Conservation (phyloP, 2,113 vertebrate genomes). For the Prionailurus viverrinus region DNA sequence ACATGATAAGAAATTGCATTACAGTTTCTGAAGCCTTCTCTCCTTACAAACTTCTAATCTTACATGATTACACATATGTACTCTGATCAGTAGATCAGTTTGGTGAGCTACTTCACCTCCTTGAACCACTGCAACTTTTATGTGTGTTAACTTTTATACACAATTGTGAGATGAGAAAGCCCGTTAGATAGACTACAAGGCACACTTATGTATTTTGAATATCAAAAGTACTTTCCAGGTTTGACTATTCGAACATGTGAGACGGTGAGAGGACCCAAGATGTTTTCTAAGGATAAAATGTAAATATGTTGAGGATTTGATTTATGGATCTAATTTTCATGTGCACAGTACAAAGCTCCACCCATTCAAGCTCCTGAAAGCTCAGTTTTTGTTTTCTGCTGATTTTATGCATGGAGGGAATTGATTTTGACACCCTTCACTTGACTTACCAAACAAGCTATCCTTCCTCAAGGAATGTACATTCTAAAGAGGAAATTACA, state of each 20-base stretch:
- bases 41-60: neutral
- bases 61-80: neutral
- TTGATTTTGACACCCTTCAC: neutral
- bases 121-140: neutral
- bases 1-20: neutral
- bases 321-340: neutral
- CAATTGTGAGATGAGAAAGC: neutral
- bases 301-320: neutral
- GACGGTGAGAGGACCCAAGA: neutral
- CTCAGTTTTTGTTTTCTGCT: neutral
- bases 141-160: neutral
- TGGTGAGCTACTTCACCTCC: neutral
- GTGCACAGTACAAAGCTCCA: neutral
- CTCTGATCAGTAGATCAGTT: neutral
- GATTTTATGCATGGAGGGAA: neutral
- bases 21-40: neutral
- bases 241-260: neutral
- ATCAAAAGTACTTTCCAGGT: neutral
- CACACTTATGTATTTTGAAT: neutral
- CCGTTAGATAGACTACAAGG: neutral
- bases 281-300: neutral
- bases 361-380: neutral
- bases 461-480: neutral
- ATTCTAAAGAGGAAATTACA: neutral
- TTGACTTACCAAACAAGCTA: neutral